Base-by-base conservation (phyloP, 1,140 invertebrate species). In the Eumaeus atala region DNA sequence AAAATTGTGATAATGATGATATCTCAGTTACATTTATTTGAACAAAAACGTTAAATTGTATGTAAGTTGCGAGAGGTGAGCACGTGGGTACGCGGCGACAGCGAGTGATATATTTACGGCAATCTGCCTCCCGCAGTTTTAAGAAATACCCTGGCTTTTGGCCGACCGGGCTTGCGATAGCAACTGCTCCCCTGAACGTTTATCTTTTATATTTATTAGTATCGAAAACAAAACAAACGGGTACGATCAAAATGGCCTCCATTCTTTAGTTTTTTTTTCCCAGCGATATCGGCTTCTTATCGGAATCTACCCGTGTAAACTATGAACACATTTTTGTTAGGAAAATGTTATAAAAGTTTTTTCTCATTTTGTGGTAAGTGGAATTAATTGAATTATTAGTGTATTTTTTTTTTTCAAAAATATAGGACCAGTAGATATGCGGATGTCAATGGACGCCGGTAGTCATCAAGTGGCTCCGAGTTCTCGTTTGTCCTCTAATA, bases 41-140 rank as follows among this genome's bases (percentile, higher is more conserved):
- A 14, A 44, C 40, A 44, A 44, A 44, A 17, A 44, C 11, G 7
- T 16, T 44, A 44, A 44, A 40, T 12, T 44, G 53, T 44, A 44
- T 44, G 40, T 44, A 44, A 3, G 38, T 44, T 16, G 48, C 35
- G 65, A 52, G 63, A 71, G 61, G 66, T 70, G 58, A 64, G 61
- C 64, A 75, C 70, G 74, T 74, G 70, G 47, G 56, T 56, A 51
- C 52, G 64, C 54, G 66, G 64, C 74, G 72, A 74, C 74, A 77
- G 60, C 58, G 38, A 54, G 64, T 77, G 72, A 79, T 75, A 77
- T 75, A 77, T 79, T 72, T 75, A 74, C 67, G 72, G 61, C 69
- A 71, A 74, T 73, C 62, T 70, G 59, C 64, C 61, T 60, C 57
- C 58, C 65, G 60, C 63, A 69, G 62, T 72, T 70, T 70, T 73